Conservation (phyloP, 2,888 invertebrate species). For the Drosophila mettleri region DNA sequence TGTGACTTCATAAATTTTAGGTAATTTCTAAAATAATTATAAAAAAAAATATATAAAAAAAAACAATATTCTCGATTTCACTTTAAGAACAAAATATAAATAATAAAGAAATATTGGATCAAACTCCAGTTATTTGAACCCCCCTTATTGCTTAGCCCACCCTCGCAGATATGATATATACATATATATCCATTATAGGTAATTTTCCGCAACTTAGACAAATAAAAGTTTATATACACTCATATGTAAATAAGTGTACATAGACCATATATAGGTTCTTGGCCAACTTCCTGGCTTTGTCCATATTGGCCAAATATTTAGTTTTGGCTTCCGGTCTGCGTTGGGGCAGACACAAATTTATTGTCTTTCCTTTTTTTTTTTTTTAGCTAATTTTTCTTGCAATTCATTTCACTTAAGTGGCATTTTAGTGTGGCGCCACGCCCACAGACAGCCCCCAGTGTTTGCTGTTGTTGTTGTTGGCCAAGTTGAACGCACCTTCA, state of each 20-base stretch:
- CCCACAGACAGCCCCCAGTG: constrained; percentile 29
- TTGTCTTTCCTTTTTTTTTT: constrained; percentile 4
- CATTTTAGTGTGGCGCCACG: constrained; percentile 55
- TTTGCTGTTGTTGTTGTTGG: constrained; percentile 32
- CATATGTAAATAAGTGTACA: constrained; percentile 8
- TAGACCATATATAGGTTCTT: neutral
- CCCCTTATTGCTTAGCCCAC: neutral
- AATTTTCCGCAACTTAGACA: neutral
- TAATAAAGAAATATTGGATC: no score
- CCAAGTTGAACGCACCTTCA: constrained; percentile 54
- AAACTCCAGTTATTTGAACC: neutral
- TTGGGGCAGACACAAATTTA: constrained; percentile 1
- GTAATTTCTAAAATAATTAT: neutral
- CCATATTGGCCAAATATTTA: constrained; percentile 30
- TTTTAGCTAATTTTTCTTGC: constrained; percentile 42
- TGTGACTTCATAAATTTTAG: neutral
- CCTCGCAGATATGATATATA: constrained; percentile 1
- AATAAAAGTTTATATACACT: neutral
- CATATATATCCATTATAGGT: neutral
- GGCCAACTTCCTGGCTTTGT: neutral
- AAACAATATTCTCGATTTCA: neutral
- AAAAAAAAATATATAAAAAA: neutral
- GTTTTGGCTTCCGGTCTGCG: constrained; percentile 9
- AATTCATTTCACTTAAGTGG: constrained; percentile 74
- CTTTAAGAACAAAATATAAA: neutral